phyloP scores from a whole-genome alignment of 2,888 invertebrate genomes.

The Mesochorus sp. region DNA sequence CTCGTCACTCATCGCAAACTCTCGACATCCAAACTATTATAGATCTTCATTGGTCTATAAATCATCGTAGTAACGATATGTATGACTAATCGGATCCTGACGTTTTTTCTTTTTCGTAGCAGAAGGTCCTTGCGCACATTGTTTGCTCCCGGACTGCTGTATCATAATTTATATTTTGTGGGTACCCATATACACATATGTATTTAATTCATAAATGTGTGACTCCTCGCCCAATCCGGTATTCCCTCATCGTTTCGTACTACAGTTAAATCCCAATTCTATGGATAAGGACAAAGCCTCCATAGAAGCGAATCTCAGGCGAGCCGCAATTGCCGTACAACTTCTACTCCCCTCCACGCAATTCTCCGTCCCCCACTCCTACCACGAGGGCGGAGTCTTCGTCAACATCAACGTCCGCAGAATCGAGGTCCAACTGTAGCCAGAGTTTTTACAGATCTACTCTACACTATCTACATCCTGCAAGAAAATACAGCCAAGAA shows the following conservation, averaged over 20 bases:
- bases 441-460: neutral
- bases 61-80: constrained; percentile 37
- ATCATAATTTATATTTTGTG: constrained; percentile 45
- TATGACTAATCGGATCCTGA: constrained; percentile 24
- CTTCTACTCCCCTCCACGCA: too few species aligned
- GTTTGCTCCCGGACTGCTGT: constrained; percentile 28
- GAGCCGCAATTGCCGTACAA: too few species aligned
- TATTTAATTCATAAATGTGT: neutral
- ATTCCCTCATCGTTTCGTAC: too few species aligned
- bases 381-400: too few species aligned
- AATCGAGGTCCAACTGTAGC: too few species aligned
- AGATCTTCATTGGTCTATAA: constrained; percentile 44
- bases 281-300: too few species aligned
- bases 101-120: neutral
- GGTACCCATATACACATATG: constrained; percentile 5
- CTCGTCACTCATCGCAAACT: constrained; percentile 31
- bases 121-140: constrained; percentile 39
- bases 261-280: too few species aligned
- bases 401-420: too few species aligned
- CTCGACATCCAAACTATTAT: constrained; percentile 30
- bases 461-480: constrained; percentile 16
- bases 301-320: too few species aligned
- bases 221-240: neutral
- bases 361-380: too few species aligned
- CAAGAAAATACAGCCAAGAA: constrained; percentile 35